Percentiles rank a stretch among this genome's conserved stretches.
Evolutionary conservation across 2,888 invertebrate genomes (phyloP).

Genomic region (Ferdinandea cuprea): DNA sequence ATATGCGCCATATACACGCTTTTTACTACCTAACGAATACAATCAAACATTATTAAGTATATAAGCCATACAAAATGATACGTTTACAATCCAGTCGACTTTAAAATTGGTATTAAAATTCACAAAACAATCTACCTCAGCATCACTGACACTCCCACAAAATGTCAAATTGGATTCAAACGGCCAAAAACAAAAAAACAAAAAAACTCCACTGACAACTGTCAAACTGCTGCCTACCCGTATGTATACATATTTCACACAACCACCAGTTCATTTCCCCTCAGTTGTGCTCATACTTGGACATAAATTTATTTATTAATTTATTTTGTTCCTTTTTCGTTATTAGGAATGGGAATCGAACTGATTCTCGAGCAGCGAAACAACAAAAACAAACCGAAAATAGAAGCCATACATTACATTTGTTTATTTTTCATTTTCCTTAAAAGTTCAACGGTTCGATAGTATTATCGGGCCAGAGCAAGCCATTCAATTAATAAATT

Average conservation of each 20-base stretch:
- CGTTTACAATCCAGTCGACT: no score
- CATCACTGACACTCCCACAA: conserved; percentile 40
- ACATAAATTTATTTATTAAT: conserved; percentile 60
- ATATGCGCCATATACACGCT: no score
- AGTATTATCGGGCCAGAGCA: conserved; percentile 49
- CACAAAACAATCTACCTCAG: background rate
- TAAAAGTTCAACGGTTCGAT: conserved; percentile 63
- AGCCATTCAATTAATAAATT: conserved; percentile 67
- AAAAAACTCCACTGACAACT: conserved; percentile 35
- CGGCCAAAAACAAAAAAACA: background rate
- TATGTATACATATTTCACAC: conserved; percentile 23
- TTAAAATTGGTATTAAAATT: no score
- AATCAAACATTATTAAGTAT: no score
- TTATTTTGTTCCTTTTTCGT: conserved; percentile 52
- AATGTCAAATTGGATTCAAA: conserved; percentile 26
- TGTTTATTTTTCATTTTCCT: conserved; percentile 67
- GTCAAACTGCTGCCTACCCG: conserved; percentile 29
- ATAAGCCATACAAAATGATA: no score
- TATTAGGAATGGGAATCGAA: conserved; percentile 39
- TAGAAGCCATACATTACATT: conserved; percentile 71
- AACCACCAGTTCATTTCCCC: conserved; percentile 36
- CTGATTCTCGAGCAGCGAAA: conserved; percentile 44
- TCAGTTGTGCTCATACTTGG: conserved; percentile 54
- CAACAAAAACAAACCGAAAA: conserved; percentile 55
- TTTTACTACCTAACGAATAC: no score